Evolutionary conservation across 2,797 vertebrate species (phyloP).

Genomic region (Eleutherodactylus coqui): DNA sequence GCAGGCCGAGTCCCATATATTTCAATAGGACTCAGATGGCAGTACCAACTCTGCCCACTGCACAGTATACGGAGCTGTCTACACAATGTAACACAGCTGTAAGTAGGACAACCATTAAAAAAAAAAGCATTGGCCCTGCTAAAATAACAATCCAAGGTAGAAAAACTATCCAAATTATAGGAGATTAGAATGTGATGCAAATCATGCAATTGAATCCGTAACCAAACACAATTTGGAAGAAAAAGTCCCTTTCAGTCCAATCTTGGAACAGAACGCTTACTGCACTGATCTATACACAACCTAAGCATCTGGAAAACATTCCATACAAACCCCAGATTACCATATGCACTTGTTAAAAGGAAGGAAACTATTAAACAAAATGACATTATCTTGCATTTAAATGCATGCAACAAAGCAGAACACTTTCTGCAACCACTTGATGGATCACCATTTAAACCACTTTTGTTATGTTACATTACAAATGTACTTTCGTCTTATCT

Average conservation of each 20-base stretch:
- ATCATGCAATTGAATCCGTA: neutral
- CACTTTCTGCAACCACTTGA: conserved; percentile 3
- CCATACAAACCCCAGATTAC: neutral
- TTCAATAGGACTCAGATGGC: too few species aligned
- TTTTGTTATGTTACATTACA: conserved; percentile 41
- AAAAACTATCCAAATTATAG: neutral
- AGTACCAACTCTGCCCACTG: too few species aligned
- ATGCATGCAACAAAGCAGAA: conserved; percentile 24
- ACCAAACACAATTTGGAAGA: neutral
- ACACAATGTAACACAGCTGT: too few species aligned
- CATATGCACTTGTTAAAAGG: neutral
- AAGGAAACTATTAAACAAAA: neutral
- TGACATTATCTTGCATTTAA: conserved; percentile 10
- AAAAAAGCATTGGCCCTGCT: too few species aligned
- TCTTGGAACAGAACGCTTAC: neutral
- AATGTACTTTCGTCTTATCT: conserved; percentile 50
- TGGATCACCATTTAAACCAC: conserved; percentile 47
- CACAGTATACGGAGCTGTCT: too few species aligned
- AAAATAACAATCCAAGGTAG: too few species aligned
- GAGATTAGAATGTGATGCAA: neutral
- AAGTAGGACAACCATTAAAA: too few species aligned
- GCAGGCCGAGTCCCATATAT: too few species aligned
- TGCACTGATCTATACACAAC: neutral
- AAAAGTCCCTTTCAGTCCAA: neutral
- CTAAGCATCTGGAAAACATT: neutral